Percentiles rank a stretch among this genome's conserved stretches.
Evolutionary conservation across 2,888 invertebrate genomes (phyloP).

Genomic region (Trichopoda pennipes): DNA sequence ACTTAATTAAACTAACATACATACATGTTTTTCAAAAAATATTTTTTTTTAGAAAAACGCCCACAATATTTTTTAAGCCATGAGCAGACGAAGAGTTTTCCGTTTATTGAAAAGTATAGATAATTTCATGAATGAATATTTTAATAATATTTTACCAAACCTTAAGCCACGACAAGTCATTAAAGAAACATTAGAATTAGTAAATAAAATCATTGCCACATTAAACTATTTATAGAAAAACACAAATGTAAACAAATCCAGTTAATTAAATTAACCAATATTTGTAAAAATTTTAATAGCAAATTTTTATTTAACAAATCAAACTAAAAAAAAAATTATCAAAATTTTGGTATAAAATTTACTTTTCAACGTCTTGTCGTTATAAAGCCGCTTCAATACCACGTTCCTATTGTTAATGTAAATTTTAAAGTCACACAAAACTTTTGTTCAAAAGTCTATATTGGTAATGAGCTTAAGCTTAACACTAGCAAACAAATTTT

Average conservation of each 20-base stretch:
- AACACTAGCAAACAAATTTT: constrained; percentile 11
- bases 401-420: constrained; percentile 26
- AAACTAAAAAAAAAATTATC: constrained; percentile 5
- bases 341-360: constrained; percentile 28
- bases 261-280: neutral
- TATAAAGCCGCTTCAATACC: constrained; percentile 39
- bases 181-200: neutral
- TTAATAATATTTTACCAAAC: neutral
- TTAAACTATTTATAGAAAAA: neutral
- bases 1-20: constrained; percentile 69
- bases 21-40: constrained; percentile 49
- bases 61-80: constrained; percentile 28
- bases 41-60: constrained; percentile 35
- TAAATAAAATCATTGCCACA: too few species aligned
- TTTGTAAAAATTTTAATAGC: neutral
- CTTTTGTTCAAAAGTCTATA: constrained; percentile 18
- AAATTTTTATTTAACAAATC: neutral
- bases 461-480: constrained; percentile 2
- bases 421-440: constrained; percentile 9
- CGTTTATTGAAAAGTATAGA: neutral
- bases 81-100: constrained; percentile 29
- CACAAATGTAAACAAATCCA: too few species aligned
- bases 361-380: constrained; percentile 58
- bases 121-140: neutral
- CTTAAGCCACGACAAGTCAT: neutral